phyloP scores from a whole-genome alignment of 2,888 invertebrate species.

The Tetranychus truncatus region DNA sequence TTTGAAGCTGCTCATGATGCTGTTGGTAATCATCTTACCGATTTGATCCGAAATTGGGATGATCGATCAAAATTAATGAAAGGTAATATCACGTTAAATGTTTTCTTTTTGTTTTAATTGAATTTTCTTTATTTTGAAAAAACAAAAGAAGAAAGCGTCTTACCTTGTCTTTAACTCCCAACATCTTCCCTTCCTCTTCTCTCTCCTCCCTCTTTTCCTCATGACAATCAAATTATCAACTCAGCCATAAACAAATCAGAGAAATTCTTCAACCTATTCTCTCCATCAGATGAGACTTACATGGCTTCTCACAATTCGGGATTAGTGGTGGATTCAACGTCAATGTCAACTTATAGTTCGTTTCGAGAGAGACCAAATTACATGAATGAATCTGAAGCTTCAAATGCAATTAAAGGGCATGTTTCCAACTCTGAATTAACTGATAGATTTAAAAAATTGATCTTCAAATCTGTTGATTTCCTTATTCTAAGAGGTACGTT shows the following conservation, averaged over 20 bases:
- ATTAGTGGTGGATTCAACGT: neutral
- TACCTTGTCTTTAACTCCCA: neutral
- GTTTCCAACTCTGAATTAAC: constrained; percentile 19
- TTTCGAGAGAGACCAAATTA: neutral
- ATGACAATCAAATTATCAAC: neutral
- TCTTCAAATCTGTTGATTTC: constrained; percentile 23
- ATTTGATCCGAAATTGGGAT: neutral
- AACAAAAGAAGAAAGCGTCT: neutral
- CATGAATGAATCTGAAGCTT: neutral
- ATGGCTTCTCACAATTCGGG: neutral
- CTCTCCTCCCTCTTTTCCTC: neutral
- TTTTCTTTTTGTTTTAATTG: neutral
- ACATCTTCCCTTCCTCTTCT: neutral
- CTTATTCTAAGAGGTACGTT: constrained; percentile 23
- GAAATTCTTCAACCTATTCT: constrained; percentile 10
- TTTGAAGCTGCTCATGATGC: constrained; percentile 18
- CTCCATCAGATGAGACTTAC: constrained; percentile 7
- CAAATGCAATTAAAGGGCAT: constrained; percentile 2
- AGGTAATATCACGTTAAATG: neutral
- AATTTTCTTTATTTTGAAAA: neutral
- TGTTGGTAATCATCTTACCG: constrained; percentile 9
- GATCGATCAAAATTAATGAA: constrained; percentile 7
- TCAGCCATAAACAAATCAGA: constrained; percentile 8
- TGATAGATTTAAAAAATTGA: constrained; percentile 22
- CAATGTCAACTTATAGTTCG: constrained; percentile 10